Evolutionary conservation across 2,797 vertebrate genomes (phyloP).

Genomic region (Chromobotia macracanthus): DNA sequence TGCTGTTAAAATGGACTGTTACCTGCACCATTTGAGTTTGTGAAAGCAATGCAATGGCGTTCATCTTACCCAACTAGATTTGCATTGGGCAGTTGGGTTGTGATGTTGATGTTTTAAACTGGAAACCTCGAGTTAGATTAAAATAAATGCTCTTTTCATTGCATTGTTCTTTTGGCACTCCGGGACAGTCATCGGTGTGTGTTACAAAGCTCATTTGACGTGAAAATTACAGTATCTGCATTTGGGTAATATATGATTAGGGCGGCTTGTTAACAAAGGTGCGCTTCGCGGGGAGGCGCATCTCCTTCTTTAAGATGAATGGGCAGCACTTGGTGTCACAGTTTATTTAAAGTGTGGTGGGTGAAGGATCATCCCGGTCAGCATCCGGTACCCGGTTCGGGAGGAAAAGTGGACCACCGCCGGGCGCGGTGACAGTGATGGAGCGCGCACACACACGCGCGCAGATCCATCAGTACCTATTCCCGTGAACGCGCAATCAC

Average conservation of each 20-base stretch:
- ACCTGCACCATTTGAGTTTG: not conserved
- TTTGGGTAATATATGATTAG: conserved; percentile 40
- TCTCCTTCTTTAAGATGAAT: conserved; percentile 82
- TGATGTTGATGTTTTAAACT: not conserved
- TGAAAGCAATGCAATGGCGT: not conserved
- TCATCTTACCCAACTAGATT: not conserved
- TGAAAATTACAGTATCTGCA: conserved; percentile 18
- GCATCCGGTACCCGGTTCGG: conserved; percentile 85
- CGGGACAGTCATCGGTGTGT: not conserved
- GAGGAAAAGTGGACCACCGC: conserved; percentile 84
- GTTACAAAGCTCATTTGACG: conserved; percentile 1
- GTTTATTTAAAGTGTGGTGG: conserved; percentile 92
- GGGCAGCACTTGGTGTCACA: conserved; percentile 80
- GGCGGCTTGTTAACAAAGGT: conserved; percentile 28
- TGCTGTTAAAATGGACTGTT: not conserved
- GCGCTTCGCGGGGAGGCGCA: conserved; percentile 35
- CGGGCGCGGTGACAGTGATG: conserved; percentile 86
- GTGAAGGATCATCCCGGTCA: conserved; percentile 88
- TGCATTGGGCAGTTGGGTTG: conserved; percentile 8
- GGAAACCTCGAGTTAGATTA: not conserved
- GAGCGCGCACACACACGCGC: conserved; percentile 80
- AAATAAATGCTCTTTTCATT: conserved; percentile 1
- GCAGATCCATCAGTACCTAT: conserved; percentile 83
- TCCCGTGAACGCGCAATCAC: too few species aligned
- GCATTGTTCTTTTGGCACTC: not conserved